Evolutionary conservation across 2,888 invertebrate species (phyloP).

Genomic region (Antitype chi): DNA sequence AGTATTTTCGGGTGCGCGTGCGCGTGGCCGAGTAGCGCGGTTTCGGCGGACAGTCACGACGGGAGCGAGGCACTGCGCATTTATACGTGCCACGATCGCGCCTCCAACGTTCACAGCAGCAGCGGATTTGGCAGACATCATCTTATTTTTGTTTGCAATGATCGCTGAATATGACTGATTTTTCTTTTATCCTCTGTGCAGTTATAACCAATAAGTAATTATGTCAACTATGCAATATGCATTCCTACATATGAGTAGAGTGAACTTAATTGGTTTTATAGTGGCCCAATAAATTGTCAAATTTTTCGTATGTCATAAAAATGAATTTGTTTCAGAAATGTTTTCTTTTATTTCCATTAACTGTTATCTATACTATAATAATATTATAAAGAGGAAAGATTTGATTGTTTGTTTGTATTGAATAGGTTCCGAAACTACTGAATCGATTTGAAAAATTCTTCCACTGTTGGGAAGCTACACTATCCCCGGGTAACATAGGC

Average conservation of each 20-base stretch:
- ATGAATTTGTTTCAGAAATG: not conserved
- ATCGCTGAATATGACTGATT: not conserved
- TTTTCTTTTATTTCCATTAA: not conserved
- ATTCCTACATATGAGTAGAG: not conserved
- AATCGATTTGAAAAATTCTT: too few relatives aligned
- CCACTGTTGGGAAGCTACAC: too few relatives aligned
- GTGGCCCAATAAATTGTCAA: not conserved
- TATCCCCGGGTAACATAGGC: too few relatives aligned
- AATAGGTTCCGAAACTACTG: too few relatives aligned
- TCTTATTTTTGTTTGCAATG: constrained; percentile 22
- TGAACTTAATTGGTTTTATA: constrained; percentile 2
- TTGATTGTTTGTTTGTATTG: too few relatives aligned
- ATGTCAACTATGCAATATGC: not conserved
- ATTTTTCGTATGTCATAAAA: too few relatives aligned
- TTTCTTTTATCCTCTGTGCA: not conserved
- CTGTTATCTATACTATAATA: not conserved
- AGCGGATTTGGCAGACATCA: constrained; percentile 63
- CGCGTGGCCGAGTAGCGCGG: constrained; percentile 78
- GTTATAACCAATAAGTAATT: not conserved
- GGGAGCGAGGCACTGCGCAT: constrained; percentile 79
- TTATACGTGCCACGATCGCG: constrained; percentile 79
- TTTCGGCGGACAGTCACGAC: constrained; percentile 81
- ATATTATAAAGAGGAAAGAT: too few relatives aligned
- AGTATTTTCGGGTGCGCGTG: constrained; percentile 75
- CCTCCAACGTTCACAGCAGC: constrained; percentile 70